A percentile compares a stretch with the other conserved stretches of the same genome.
Evolutionary conservation across 2,888 invertebrate genomes (phyloP).

Genomic region (Drosophila hamatofila): DNA sequence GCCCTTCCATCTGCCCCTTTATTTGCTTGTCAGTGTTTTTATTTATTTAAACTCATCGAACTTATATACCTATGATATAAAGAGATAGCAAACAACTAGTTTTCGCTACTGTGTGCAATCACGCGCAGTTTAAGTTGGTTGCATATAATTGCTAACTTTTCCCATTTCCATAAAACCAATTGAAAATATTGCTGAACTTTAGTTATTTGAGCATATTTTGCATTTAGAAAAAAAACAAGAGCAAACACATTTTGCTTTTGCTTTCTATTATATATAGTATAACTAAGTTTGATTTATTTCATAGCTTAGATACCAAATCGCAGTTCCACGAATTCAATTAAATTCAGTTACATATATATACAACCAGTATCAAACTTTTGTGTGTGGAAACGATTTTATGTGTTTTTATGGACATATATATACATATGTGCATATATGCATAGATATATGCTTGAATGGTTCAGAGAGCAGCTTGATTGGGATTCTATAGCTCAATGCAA

Average conservation of each 20-base stretch:
- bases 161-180: background rate
- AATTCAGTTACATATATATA: background rate
- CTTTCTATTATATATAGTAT: background rate
- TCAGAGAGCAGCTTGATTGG: too few species aligned
- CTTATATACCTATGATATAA: too few species aligned
- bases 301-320: background rate
- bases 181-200: background rate
- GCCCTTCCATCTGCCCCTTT: background rate
- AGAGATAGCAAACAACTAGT: too few species aligned
- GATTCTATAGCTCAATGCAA: too few species aligned
- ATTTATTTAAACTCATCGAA: too few species aligned
- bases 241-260: background rate
- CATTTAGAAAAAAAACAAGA: background rate
- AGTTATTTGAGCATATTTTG: background rate
- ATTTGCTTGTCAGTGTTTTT: too few species aligned
- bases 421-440: background rate
- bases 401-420: background rate
- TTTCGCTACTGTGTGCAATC: too few species aligned
- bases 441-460: background rate
- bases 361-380: background rate
- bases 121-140: background rate
- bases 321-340: background rate
- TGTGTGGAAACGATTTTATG: background rate
- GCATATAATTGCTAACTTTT: background rate
- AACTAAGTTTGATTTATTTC: background rate